These are phyloP conservation scores for Drosophila meridiana DNA, from an alignment of 2,888 invertebrate genomes.

Conservation along the genomic window DNA sequence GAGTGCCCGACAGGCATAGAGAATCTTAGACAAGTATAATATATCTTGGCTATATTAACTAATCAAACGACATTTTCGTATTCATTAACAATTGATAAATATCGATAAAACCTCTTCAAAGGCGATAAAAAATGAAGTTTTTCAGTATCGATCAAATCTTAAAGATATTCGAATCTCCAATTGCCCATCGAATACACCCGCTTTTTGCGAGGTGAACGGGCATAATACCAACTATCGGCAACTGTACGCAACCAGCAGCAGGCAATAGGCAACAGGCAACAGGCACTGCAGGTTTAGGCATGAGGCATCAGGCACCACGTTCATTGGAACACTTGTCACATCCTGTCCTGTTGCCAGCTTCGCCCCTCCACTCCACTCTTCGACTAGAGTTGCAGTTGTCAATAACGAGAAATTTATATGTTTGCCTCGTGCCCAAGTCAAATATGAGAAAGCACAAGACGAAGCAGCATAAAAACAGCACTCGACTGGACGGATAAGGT, in stretches of 20 bases:
- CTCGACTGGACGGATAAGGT: constrained; percentile 47
- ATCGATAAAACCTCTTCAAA: not conserved
- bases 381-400: constrained; percentile 37
- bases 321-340: constrained; percentile 19
- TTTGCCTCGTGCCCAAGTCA: constrained; percentile 71
- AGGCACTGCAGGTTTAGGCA: not conserved
- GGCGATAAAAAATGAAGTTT: not conserved
- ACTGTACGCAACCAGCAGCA: constrained; percentile 36
- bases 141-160: not conserved
- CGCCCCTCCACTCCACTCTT: not conserved
- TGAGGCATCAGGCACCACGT: not conserved
- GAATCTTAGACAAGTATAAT: too few species aligned
- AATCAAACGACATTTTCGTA: too few species aligned
- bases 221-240: constrained; percentile 24
- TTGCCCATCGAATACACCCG: not conserved
- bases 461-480: constrained; percentile 15
- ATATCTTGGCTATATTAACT: too few species aligned
- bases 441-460: constrained; percentile 27
- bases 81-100: not conserved
- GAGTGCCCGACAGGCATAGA: not conserved
- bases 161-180: too few species aligned
- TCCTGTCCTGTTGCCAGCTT: constrained; percentile 20
- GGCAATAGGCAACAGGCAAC: not conserved
- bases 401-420: constrained; percentile 65
- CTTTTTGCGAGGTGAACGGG: not conserved